Base-by-base conservation (phyloP, 2,797 vertebrate genomes). In the Rhynchotus rufescens region DNA sequence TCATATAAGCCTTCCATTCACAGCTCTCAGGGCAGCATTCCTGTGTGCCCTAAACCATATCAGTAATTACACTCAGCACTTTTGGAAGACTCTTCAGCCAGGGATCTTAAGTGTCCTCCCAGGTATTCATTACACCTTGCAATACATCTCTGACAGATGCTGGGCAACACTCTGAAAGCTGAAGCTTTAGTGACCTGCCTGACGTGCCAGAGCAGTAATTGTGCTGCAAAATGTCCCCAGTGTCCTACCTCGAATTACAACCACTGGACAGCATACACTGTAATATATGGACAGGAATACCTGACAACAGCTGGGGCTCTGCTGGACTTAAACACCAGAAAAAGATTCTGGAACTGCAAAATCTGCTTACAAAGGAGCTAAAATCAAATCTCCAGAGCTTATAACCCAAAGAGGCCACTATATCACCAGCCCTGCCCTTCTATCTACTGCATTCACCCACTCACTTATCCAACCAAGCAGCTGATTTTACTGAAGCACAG, bases 231-330 rank as follows among this genome's bases (percentile, higher is more conserved):
- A 23, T 1, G 0, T 26, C 68, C 64, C 65, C 21, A 21, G 21
- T 6, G 34, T 38, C 60, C 45, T 12, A 36, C 4, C 54, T 72
- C 15, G 8, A 16, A 15, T 2, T 42, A 14, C 3, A 84, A 38
- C 34, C 68, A 45, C 32, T 36, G n/a, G 59, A 60, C 32, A 12
- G 30, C 32, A 60, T 14, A 23, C 13, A 16, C 12, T 12, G 0
- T 1, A 73, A 36, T 2, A 54, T 0, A 0, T 2, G 21, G 20
- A 28, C 40, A 44, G 49, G 38, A 78, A 42, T 26, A 64, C 13
- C 14, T 17, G 49, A 32, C 69, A 60, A 13, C 3, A 44, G 60
- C 36, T 52, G 49, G 0, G 0, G 28, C 7, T 11, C 62, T 23
- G 5, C 38, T 47, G 73, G 40, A 85, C 40, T 22, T 61, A 22